Base-by-base conservation (phyloP, 1,140 invertebrate species). In the Conus ventricosus region DNA sequence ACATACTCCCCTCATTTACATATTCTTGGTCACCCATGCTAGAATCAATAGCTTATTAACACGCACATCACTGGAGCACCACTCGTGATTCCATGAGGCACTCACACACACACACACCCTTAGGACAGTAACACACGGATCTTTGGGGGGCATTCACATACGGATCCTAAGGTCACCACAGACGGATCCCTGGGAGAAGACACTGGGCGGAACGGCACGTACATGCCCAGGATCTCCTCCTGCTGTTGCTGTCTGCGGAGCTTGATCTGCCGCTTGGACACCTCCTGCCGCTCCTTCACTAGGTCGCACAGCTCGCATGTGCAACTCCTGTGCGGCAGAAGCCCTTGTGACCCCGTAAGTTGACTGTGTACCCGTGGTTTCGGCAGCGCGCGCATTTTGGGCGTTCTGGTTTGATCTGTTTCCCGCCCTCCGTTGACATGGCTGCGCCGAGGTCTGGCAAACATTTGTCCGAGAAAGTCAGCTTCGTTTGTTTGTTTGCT, bases 361-460 rank as follows among this genome's bases (percentile, higher is more conserved):
- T 98, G 0, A 97, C 98, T 89, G 99, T 98, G 87, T 98, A 96
- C 0, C 98, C 98, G 94, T 99, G 98, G 95, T 99, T 99, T 85
- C 98, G 96, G 93, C 98, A 99, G 82, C 98, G 83, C 0, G 94
- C 98, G 99, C n/a, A n/a, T n/a, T 94, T 99, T 99, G 1, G 98
- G 98, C 25, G 98, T 84, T 51, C 87, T 20, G 15, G 82, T 23
- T 84, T 84, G n/a, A 10, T 84, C 5, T 10, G 25, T 20, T 25
- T 5, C 54, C 23, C 20, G 13, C 53, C 15, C 5, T 20, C 81
- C 8, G 51, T n/a, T 15, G 81, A n/a, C 20, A 83, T 51, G 17
- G 81, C 25, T 53, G 57, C 15, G 57, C 0, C 57, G 15, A 60
- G 57, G 57, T 60, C 57, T 39, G 3, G 39, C 39, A 39, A 39